Evolutionary conservation across 2,113 vertebrate genomes (phyloP), one percentile per base, ranked within the genome.

Genomic region (Perca flavescens): DNA sequence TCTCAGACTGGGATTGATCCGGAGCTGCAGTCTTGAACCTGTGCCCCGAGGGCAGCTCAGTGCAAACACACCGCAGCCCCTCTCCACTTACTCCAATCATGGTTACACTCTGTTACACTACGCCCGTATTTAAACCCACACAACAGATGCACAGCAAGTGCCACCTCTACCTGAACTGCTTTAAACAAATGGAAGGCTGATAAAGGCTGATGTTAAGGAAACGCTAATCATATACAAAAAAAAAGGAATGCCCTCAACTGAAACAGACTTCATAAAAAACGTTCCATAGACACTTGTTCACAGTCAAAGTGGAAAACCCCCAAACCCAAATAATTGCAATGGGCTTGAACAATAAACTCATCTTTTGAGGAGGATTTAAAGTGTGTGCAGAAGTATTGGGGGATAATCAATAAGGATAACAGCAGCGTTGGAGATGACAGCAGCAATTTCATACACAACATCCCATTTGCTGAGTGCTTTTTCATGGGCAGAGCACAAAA

Each of bases 1-100:
- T 93, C 88, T 91, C 84, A 88, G 89, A 88, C 90, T 63, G 54
- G 91, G 93, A 94, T 92, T 93, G 93, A 94, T 94, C 89, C 88
- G 86, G 88, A 91, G 89, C 86, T 83, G 74, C 86, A 40, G 64
- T 93, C 88, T 92, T 91, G 93, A 93, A 92, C 93, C 85, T 78
- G 40, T 85, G 89, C 90, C 94, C 93, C 57, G 22, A 89, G 92
- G 93, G 91, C 92, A 88, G 86, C 92, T 94, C 88, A 90, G 83
- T 87, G 83, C 90, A 94, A 93, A 93, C 92, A 94, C 60, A 52
- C 81, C 77, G 88, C 88, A 87, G 74, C 89, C 86, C 86, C 72
- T 85, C 89, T 90, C 85, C 83, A 87, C 82, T 91, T 88, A 89
- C 80, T 86, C 71, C 54, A 9, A 86, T 88, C 82, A 70, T 47